phyloP scores from a whole-genome alignment of 2,797 vertebrate species.

The Etheostoma perlongum region DNA sequence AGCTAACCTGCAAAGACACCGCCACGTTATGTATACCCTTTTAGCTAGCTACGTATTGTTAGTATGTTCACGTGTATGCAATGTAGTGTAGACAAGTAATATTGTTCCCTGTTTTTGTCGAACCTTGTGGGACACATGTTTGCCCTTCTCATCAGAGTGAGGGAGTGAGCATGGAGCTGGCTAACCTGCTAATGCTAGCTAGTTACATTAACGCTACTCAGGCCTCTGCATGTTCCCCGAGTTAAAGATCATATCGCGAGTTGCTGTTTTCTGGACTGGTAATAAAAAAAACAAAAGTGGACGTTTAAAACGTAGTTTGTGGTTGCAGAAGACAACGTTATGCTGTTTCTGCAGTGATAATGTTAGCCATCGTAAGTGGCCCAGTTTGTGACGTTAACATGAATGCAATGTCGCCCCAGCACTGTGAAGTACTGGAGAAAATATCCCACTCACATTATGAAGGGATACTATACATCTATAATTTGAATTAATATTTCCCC shows the following conservation, averaged over 20 bases:
- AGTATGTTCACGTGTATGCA: accelerated
- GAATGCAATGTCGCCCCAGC: not conserved
- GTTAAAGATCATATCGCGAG: not conserved
- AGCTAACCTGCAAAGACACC: not conserved
- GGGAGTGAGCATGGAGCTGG: not conserved
- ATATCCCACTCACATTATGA: no score
- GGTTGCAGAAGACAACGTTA: accelerated
- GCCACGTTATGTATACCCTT: accelerated
- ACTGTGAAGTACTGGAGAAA: no score
- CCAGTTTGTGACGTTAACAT: not conserved
- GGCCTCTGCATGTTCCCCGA: conserved; percentile 56
- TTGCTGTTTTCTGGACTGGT: no score
- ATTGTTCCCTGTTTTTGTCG: accelerated
- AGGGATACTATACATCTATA: not conserved
- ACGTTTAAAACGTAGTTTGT: accelerated
- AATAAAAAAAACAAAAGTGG: no score
- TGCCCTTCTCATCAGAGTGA: not conserved
- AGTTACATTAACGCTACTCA: not conserved
- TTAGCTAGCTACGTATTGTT: accelerated
- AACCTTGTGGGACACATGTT: not conserved
- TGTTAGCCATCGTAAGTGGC: accelerated
- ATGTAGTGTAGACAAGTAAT: accelerated
- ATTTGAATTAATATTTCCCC: not conserved
- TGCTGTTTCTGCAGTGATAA: accelerated
- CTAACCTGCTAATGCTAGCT: conserved; percentile 49